Base-by-base conservation (phyloP, 2,797 vertebrate genomes). In the Prunella strophiata region DNA sequence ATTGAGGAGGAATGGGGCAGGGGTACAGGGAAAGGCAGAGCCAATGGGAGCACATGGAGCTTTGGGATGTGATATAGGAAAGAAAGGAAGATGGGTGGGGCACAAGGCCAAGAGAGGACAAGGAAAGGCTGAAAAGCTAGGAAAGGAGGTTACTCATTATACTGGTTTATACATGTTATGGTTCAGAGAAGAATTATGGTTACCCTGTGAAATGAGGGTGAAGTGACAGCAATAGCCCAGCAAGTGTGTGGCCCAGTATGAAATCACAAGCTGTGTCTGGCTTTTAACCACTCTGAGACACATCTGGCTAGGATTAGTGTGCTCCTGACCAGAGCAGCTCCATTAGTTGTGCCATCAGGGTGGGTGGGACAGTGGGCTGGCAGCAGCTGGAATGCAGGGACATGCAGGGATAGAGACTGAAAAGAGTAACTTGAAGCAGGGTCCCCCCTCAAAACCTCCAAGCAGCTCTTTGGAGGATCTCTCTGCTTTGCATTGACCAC, bases 391-490 rank as follows among this genome's bases (percentile, higher is more conserved):
- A 55, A 57, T 4, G 2, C 23, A 45, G 61, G 13, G 34, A 78
- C 10, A 63, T 59, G 59, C 45, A 71, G 58, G 19, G 27, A 40
- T 4, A 40, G 81, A 27, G 34, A 27, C 30, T 8, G 32, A 87
- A 92, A 78, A 0, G 1, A 57, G 15, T n/a, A 38, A 54, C 13
- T 32, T 71, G 62, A 72, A 70, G 62, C 0, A 0, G 2, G 13
- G 7, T 62, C 32, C 45, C 91, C 59, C 59, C 43, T 42, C 22
- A 26, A 52, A 72, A 87, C 38, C 30, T 76, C 62, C 36, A 62
- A 68, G 50, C 4, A 62, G 42, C 9, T 51, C 25, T 79, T 65
- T 32, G 59, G 29, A 90, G 48, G 65, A 43, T 4, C 16, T 55
- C 22, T 61, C 36, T 90, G 34, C 76, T 63, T 45, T 61, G 21